Percentiles rank a stretch among this genome's conserved stretches.
Evolutionary conservation across 2,888 invertebrate species (phyloP).

Genomic region (Antheraea assamensis): DNA sequence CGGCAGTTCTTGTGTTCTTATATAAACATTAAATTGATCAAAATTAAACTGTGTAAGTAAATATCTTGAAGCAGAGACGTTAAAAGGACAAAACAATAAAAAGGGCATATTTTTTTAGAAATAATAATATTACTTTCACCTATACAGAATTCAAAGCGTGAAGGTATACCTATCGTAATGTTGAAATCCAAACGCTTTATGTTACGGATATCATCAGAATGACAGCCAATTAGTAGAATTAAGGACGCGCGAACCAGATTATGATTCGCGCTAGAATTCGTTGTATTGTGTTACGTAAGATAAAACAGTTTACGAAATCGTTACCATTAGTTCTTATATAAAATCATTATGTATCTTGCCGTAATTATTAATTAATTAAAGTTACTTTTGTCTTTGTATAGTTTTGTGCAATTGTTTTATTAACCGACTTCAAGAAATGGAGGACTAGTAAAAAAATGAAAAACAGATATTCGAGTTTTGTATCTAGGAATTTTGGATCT

Average conservation of each 20-base stretch:
- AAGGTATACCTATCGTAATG: background rate
- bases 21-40: too few relatives aligned
- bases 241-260: slow-evolving; percentile 45
- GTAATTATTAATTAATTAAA: background rate
- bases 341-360: background rate
- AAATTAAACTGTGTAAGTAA: too few relatives aligned
- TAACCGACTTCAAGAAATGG: too few relatives aligned
- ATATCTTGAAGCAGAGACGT: too few relatives aligned
- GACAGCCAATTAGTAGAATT: slow-evolving; percentile 40
- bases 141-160: background rate
- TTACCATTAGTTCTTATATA: slow-evolving; percentile 21
- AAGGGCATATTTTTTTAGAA: background rate
- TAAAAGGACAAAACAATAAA: background rate
- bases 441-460: too few relatives aligned
- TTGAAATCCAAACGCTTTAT: slow-evolving; percentile 15
- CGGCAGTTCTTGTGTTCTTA: too few relatives aligned
- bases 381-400: background rate
- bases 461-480: too few relatives aligned
- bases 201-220: slow-evolving; percentile 17
- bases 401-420: background rate
- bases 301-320: slow-evolving; percentile 10
- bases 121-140: background rate
- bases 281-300: slow-evolving; percentile 33
- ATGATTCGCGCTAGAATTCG: slow-evolving; percentile 7
- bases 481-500: too few relatives aligned